Base-by-base conservation (phyloP, 2,888 invertebrate genomes). In the Schizaphis graminum region DNA sequence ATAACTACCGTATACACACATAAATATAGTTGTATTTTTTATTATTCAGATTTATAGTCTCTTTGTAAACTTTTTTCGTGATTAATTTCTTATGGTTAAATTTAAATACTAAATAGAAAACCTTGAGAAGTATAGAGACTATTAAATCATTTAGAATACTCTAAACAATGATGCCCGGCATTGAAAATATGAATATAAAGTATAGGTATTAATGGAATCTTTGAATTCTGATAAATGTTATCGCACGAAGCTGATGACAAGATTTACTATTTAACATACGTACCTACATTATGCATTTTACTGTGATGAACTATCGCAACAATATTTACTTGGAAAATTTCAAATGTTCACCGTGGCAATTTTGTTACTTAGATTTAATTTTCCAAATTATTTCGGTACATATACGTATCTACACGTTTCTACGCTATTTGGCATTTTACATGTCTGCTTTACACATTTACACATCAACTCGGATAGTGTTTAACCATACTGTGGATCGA, bases 261-360 rank as follows among this genome's bases (percentile, higher is more conserved):
- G 26, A 26, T 57, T 57, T 26, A 57, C 57, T 8, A 57, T 26
- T 57, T 57, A 57, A 57, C 26, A 26, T 47, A 47, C 44, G 44
- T 57, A 57, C 44, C 7, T 57, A 57, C 26, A 10, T 57, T 10
- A 44, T 44, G 0, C n/a, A 93, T 53, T 57, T 91, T 49, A 87
- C 26, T 10, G 26, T 26, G 8, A 8, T 35, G 47, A 91, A n/a
- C 35, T 91, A 26, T 94, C 88, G 21, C 53, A 77, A 44, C 91
- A 47, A 47, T 47, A 47, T 47, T 47, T 47, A 47, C 44, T 47
- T 47, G 44, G 44, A 47, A 28, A 53, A 95, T 5, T 95, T 95
- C 11, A 95, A 95, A 24, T 95, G 95, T 24, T 95, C 96, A 4
- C 96, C 96, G 0, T 91, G 96, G 0, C 96, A 96, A 94, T 95